phyloP scores from a whole-genome alignment of 2,888 invertebrate species.

The Pyrocoelia pectoralis region DNA sequence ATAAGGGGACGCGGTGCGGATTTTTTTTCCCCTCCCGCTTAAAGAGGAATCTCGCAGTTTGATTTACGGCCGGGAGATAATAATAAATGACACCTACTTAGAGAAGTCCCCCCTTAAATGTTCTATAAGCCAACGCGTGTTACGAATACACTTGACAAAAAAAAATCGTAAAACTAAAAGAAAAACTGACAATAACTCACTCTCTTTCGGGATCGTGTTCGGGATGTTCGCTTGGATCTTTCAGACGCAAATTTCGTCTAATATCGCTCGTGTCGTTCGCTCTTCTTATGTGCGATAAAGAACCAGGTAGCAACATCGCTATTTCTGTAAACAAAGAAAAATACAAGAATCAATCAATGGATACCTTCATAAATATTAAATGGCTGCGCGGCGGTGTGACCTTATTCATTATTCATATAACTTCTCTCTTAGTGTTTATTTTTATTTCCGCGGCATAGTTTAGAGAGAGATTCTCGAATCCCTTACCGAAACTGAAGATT shows the following conservation, averaged over 20 bases:
- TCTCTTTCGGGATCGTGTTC: constrained; percentile 72
- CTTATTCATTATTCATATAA: background rate
- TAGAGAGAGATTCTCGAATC: background rate
- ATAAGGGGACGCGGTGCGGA: background rate
- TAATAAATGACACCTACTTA: constrained; percentile 25
- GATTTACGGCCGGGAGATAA: constrained; percentile 19
- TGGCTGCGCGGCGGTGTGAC: too few species aligned
- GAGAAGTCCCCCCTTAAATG: constrained; percentile 12
- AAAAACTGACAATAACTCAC: constrained; percentile 22
- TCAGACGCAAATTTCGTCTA: constrained; percentile 77
- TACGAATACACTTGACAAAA: background rate
- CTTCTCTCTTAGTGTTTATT: background rate
- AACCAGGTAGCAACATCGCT: constrained; percentile 83
- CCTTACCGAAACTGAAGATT: background rate
- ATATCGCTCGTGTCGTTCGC: constrained; percentile 84
- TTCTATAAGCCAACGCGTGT: background rate
- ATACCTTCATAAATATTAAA: too few species aligned
- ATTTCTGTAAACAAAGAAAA: constrained; percentile 69
- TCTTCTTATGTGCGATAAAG: constrained; percentile 76
- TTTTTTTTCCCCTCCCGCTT: too few species aligned
- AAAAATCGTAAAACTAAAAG: background rate
- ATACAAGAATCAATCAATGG: background rate
- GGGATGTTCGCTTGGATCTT: constrained; percentile 75
- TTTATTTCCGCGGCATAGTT: background rate
- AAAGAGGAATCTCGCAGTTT: background rate